Conservation (phyloP, 1,140 invertebrate species). For the Sitodiplosis mosellana region DNA sequence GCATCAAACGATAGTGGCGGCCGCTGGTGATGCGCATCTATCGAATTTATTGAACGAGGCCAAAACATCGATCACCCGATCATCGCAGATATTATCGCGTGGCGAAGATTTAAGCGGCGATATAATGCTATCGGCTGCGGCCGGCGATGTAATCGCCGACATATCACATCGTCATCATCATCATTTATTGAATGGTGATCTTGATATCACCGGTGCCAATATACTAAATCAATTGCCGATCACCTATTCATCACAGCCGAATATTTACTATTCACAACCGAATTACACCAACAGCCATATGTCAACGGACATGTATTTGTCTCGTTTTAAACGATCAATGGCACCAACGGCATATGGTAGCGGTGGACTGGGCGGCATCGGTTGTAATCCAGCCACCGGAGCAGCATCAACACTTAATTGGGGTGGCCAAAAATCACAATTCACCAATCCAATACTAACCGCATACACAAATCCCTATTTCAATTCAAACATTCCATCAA, state of each 20-base stretch:
- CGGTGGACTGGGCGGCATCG: background rate
- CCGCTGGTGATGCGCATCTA: constrained; percentile 12
- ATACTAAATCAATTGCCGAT: constrained; percentile 10
- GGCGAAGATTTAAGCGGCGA: constrained; percentile 7
- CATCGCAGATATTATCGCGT: constrained; percentile 17
- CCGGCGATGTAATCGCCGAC: constrained; percentile 8
- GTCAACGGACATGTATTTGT: too few species aligned
- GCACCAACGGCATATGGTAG: background rate
- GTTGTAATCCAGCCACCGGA: too few species aligned
- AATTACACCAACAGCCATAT: background rate
- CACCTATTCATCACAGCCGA: constrained; percentile 21
- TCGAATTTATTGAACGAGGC: constrained; percentile 24
- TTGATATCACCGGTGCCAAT: too few species aligned
- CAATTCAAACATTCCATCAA: too few species aligned
- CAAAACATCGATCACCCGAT: constrained; percentile 24
- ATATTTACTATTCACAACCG: constrained; percentile 12
- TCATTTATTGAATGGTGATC: constrained; percentile 10
- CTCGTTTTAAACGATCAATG: background rate
- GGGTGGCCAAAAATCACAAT: too few species aligned
- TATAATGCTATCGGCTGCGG: constrained; percentile 5
- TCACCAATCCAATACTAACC: too few species aligned
- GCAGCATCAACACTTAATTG: background rate
- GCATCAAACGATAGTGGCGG: background rate
- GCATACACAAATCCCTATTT: too few species aligned
- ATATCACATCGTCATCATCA: constrained; percentile 7